Evolutionary conservation across 1,140 invertebrate species (phyloP), one percentile per base, ranked within the genome.

Genomic region (Aradophagus sp.): DNA sequence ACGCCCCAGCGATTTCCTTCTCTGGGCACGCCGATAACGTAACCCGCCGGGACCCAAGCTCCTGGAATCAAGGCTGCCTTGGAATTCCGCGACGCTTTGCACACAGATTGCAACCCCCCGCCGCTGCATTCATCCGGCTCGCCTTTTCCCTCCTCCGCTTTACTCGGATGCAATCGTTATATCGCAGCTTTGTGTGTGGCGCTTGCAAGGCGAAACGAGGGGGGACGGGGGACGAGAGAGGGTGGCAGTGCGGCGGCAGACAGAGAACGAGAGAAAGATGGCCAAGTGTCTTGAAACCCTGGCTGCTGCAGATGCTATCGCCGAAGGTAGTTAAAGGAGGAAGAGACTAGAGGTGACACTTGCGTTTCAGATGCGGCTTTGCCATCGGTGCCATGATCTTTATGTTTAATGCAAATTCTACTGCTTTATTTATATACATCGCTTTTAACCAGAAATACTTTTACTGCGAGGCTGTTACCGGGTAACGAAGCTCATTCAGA

Each of bases 141-240:
- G 16, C 56, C 63, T 53, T 35, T 23, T 59, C 63, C 53, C 66
- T 69, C 26, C 23, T 59, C 63, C 48, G 32, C 67, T 58, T 48
- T 48, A 66, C 70, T 69, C 71, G 70, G 78, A 82, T 80, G 79
- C 80, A 79, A 81, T 79, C 79, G 77, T 77, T 82, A 82, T 77
- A 73, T 75, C 68, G 58, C 52, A 66, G 59, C 73, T 63, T 63
- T 68, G 52, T 59, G 32, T 68, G 29, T 59, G 29, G 27, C 15
- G 29, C n/a, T n/a, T n/a, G n/a, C n/a, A n/a, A n/a, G n/a, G n/a
- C n/a, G n/a, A n/a, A n/a, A 20, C 8, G 34, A 52, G 17, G 17
- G 36, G 26, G 31, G n/a, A 35, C 13, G 1, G 35, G 26, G 15
- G 1, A n/a, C 16, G 14, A 7, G 35, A 38, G 16, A 38, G 2